Conservation (phyloP, 2,888 invertebrate genomes). For the Pimpla rufipes region DNA sequence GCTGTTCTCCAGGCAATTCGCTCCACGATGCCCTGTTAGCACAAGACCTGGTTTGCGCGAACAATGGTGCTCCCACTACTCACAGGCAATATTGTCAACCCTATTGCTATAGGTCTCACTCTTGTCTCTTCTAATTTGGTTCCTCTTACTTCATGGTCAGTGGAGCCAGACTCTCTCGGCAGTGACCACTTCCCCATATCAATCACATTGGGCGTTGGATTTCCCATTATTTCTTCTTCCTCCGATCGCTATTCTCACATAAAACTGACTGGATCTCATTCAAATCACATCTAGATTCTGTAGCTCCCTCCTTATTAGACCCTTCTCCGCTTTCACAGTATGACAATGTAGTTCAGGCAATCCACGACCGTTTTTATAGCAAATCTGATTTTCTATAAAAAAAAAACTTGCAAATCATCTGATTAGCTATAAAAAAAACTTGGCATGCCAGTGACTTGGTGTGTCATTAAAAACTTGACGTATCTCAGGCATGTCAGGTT, state of each 20-base stretch:
- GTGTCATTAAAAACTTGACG: no score
- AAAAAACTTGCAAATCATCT: no score
- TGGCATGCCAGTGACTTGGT: no score
- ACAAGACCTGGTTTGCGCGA: not conserved
- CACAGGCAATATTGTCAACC: no score
- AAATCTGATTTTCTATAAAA: no score
- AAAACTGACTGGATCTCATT: constrained; percentile 36
- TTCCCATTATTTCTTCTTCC: not conserved
- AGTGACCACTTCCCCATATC: constrained; percentile 54
- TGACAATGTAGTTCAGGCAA: constrained; percentile 18
- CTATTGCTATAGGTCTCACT: not conserved
- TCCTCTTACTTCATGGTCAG: not conserved
- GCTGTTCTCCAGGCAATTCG: not conserved
- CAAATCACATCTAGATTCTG: not conserved
- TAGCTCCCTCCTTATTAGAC: not conserved
- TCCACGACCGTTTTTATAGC: no score
- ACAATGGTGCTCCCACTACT: not conserved
- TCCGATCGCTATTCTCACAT: constrained; percentile 8
- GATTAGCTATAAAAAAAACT: no score
- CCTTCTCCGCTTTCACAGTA: constrained; percentile 9
- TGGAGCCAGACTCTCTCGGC: constrained; percentile 30
- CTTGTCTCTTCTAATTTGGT: not conserved
- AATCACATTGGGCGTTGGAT: constrained; percentile 8
- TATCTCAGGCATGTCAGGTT: no score
- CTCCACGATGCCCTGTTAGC: not conserved